Evolutionary conservation across 2,797 vertebrate species (phyloP).

Genomic region (Acestrorhynchus altus): DNA sequence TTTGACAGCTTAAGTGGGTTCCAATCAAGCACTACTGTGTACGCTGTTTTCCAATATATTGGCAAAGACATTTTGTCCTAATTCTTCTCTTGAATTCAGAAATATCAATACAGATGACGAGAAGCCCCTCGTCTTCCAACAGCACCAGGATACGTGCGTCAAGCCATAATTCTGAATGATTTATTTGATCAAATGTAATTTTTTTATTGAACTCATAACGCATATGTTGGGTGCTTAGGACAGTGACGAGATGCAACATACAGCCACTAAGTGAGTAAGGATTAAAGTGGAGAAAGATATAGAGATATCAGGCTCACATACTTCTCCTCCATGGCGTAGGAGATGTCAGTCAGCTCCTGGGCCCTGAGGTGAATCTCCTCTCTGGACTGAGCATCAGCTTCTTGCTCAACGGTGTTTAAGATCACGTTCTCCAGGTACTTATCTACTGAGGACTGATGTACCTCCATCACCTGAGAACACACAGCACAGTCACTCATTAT

Average conservation of each 20-base stretch:
- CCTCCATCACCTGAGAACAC: constrained; percentile 83
- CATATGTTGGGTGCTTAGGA: too few relatives aligned
- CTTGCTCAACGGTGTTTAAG: constrained; percentile 76
- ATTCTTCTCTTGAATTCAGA: too few relatives aligned
- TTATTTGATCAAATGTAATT: too few relatives aligned
- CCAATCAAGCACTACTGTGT: too few relatives aligned
- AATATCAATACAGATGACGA: too few relatives aligned
- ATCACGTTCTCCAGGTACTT: constrained; percentile 92
- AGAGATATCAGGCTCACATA: constrained; percentile 60
- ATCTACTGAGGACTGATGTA: constrained; percentile 89
- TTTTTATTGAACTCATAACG: too few relatives aligned
- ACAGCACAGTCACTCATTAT: constrained; percentile 3
- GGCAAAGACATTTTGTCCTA: too few relatives aligned
- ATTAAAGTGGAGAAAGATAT: background rate
- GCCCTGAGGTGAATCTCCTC: constrained; percentile 85
- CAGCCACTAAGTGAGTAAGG: background rate
- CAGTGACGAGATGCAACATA: background rate
- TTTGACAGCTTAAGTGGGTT: too few relatives aligned
- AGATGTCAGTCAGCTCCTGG: constrained; percentile 86
- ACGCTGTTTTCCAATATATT: too few relatives aligned
- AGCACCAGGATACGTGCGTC: too few relatives aligned
- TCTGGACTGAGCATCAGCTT: constrained; percentile 86
- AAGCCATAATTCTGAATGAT: too few relatives aligned
- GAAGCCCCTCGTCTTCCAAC: too few relatives aligned
- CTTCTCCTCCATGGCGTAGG: constrained; percentile 87